Conservation (phyloP, 1,140 invertebrate genomes). For the Steinernema khuongi region DNA sequence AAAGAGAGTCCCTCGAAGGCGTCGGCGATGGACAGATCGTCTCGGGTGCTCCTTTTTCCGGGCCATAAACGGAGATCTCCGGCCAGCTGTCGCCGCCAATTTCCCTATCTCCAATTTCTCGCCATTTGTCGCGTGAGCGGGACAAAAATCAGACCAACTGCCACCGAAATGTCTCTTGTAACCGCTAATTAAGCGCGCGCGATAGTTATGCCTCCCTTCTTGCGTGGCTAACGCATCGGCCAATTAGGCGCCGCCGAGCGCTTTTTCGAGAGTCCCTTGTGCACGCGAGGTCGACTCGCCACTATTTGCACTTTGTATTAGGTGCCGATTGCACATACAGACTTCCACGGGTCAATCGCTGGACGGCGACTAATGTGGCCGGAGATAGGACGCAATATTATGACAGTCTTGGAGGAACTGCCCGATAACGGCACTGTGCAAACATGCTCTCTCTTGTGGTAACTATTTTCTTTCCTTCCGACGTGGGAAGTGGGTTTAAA, state of each 20-base stretch:
- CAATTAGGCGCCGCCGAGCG: background rate
- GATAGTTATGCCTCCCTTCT: background rate
- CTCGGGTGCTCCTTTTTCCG: background rate
- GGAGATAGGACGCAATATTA: too few species aligned
- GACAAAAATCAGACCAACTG: background rate
- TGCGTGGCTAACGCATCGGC: background rate
- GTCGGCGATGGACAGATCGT: too few species aligned
- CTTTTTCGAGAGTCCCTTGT: background rate
- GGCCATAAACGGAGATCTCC: background rate
- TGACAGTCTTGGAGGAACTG: too few species aligned
- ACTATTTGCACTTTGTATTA: background rate
- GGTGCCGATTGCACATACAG: background rate
- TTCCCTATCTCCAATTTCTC: background rate
- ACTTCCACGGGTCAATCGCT: background rate
- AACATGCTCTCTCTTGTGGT: too few species aligned
- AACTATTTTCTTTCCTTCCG: too few species aligned
- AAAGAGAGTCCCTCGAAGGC: background rate
- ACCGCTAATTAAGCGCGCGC: too few species aligned
- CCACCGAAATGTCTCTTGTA: background rate
- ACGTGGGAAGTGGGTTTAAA: too few species aligned
- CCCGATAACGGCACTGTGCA: too few species aligned
- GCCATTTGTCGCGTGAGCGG: background rate
- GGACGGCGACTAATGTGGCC: too few species aligned
- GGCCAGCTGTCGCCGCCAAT: background rate
- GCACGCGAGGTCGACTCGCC: background rate